These are phyloP conservation scores for Ectemnius cavifrons DNA, from an alignment of 2,888 invertebrate species.

Conservation along the genomic window DNA sequence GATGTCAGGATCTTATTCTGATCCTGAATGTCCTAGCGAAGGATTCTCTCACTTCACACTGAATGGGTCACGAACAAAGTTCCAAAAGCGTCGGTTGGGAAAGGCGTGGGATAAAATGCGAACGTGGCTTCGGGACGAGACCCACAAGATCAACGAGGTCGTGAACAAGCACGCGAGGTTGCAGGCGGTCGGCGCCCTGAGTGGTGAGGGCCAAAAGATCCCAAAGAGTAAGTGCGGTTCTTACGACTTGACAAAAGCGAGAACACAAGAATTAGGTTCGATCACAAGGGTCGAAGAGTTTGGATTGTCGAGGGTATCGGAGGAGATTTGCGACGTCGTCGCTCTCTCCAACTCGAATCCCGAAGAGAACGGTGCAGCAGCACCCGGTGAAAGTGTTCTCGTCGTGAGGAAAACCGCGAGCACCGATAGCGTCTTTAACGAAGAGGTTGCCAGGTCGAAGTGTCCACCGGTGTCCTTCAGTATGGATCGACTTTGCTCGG, in stretches of 20 bases:
- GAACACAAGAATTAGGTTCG: slow-evolving; percentile 58
- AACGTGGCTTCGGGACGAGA: slow-evolving; percentile 72
- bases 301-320: slow-evolving; percentile 54
- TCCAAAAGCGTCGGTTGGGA: slow-evolving; percentile 60
- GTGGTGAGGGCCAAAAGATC: slow-evolving; percentile 28
- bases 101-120: slow-evolving; percentile 73
- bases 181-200: slow-evolving; percentile 68
- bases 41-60: not conserved
- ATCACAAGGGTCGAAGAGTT: slow-evolving; percentile 69
- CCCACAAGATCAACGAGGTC: slow-evolving; percentile 68
- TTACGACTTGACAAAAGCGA: slow-evolving; percentile 70
- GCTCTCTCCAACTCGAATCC: not conserved
- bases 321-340: not conserved
- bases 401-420: slow-evolving; percentile 61
- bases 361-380: slow-evolving; percentile 9
- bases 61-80: no score
- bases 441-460: slow-evolving; percentile 32
- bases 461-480: slow-evolving; percentile 66
- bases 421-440: slow-evolving; percentile 61
- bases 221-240: slow-evolving; percentile 59
- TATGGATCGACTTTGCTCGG: slow-evolving; percentile 66
- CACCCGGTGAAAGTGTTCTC: slow-evolving; percentile 15
- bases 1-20: slow-evolving; percentile 63
- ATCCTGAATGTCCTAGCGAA: slow-evolving; percentile 61
- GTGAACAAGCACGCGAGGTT: slow-evolving; percentile 70